Percentiles rank a stretch among this genome's conserved stretches.
Conservation (phyloP, 1,140 invertebrate genomes). For the Zaprionus vittiger region DNA sequence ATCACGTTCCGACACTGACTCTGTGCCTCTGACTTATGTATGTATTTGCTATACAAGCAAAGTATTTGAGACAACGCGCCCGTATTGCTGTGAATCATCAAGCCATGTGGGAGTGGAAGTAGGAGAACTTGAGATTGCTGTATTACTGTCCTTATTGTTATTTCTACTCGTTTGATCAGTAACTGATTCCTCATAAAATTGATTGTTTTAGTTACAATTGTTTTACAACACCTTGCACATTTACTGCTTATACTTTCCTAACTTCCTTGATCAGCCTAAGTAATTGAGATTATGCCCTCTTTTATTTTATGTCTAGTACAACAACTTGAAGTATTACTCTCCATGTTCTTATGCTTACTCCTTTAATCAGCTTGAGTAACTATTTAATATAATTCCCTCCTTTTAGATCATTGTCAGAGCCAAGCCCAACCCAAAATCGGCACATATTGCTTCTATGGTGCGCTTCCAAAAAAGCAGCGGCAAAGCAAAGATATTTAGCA, state of each 20-base stretch:
- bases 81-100: not conserved
- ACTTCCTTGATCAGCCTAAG: too few relatives aligned
- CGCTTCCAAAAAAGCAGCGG: conserved; percentile 48
- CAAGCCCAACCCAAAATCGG: conserved; percentile 60
- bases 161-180: too few relatives aligned
- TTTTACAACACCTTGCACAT: too few relatives aligned
- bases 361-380: not conserved
- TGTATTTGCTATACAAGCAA: not conserved
- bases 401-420: conserved; percentile 60
- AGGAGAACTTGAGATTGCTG: too few relatives aligned
- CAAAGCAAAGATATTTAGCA: not conserved
- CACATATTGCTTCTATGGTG: conserved; percentile 73
- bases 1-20: conserved; percentile 18
- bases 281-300: too few relatives aligned
- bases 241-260: too few relatives aligned
- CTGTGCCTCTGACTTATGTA: not conserved
- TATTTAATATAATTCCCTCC: not conserved
- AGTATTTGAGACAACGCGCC: not conserved
- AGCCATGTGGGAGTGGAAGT: not conserved
- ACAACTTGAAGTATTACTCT: too few relatives aligned
- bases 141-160: too few relatives aligned
- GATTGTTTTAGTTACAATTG: too few relatives aligned
- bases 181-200: too few relatives aligned
- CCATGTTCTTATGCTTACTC: too few relatives aligned
- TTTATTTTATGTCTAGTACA: too few relatives aligned